These are phyloP conservation scores for Drosophila baimaii DNA, from an alignment of 1,140 invertebrate genomes.

Conservation along the genomic window DNA sequence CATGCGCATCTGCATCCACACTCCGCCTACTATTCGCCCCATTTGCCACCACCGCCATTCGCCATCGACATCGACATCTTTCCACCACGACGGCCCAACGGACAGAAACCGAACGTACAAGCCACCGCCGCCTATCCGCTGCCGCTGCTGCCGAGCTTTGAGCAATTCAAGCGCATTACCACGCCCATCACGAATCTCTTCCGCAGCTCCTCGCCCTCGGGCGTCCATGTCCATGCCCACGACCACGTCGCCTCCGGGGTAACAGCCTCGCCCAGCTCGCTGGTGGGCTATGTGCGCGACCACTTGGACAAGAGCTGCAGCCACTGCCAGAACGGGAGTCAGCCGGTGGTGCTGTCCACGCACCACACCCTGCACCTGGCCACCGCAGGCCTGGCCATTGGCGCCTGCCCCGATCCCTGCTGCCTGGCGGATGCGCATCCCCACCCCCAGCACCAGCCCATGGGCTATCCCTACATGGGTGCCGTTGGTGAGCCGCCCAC, in stretches of 20 bases:
- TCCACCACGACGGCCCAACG: constrained; percentile 59
- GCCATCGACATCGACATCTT: constrained; percentile 38
- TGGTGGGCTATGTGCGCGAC: constrained; percentile 81
- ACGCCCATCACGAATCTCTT: constrained; percentile 82
- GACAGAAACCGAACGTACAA: constrained; percentile 64
- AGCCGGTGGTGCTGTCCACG: constrained; percentile 79
- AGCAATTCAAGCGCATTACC: constrained; percentile 79
- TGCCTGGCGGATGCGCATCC: constrained; percentile 79
- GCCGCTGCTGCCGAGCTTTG: constrained; percentile 71
- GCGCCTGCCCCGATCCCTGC: constrained; percentile 74
- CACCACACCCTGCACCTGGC: constrained; percentile 66
- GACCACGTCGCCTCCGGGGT: constrained; percentile 57
- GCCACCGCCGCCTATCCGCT: constrained; percentile 56
- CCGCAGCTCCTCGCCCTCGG: constrained; percentile 70
- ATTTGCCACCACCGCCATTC: constrained; percentile 54
- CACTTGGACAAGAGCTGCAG: constrained; percentile 81
- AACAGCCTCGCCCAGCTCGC: constrained; percentile 74
- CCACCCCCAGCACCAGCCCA: constrained; percentile 79
- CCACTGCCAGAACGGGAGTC: constrained; percentile 81
- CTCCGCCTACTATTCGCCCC: constrained; percentile 61
- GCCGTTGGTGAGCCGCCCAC: constrained; percentile 64
- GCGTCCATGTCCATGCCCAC: constrained; percentile 52
- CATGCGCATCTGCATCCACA: constrained; percentile 71
- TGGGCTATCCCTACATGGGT: constrained; percentile 68
- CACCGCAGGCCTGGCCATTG: constrained; percentile 71